A percentile compares a stretch with the other conserved stretches of the same genome.
Conservation (phyloP, 2,888 invertebrate genomes). For the Tineola bisselliella region DNA sequence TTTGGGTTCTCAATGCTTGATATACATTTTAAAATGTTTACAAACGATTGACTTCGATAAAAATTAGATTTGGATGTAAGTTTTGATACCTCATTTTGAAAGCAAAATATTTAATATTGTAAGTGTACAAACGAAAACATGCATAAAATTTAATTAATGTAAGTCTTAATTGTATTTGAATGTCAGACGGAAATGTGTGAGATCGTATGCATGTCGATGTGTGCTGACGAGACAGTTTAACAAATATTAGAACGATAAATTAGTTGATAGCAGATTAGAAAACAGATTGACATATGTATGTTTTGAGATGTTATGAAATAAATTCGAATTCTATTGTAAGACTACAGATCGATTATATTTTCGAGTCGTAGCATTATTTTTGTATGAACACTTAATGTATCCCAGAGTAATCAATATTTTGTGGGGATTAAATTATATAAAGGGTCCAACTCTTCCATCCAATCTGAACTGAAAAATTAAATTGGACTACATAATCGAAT, state of each 20-base stretch:
- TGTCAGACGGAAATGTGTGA: background rate
- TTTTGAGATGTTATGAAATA: constrained; percentile 12
- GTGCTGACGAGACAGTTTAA: background rate
- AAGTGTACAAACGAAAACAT: background rate
- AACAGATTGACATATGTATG: background rate
- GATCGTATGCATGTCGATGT: background rate
- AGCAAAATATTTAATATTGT: background rate
- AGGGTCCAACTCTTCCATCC: constrained; percentile 66
- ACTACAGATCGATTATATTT: constrained; percentile 24
- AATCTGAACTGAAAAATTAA: constrained; percentile 42
- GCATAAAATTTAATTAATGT: background rate
- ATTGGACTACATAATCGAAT: constrained; percentile 39
- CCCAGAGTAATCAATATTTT: constrained; percentile 40
- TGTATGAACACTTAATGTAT: constrained; percentile 49
- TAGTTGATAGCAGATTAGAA: background rate
- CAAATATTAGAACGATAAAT: background rate
- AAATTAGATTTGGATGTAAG: background rate
- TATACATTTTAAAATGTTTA: background rate
- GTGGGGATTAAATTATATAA: constrained; percentile 20
- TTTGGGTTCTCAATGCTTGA: background rate
- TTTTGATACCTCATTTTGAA: background rate
- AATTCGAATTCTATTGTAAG: constrained; percentile 12
- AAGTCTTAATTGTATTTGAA: background rate
- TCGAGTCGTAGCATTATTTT: constrained; percentile 44
- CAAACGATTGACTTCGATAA: background rate